phyloP scores from a whole-genome alignment of 2,113 vertebrate species.

The Mustela lutreola region DNA sequence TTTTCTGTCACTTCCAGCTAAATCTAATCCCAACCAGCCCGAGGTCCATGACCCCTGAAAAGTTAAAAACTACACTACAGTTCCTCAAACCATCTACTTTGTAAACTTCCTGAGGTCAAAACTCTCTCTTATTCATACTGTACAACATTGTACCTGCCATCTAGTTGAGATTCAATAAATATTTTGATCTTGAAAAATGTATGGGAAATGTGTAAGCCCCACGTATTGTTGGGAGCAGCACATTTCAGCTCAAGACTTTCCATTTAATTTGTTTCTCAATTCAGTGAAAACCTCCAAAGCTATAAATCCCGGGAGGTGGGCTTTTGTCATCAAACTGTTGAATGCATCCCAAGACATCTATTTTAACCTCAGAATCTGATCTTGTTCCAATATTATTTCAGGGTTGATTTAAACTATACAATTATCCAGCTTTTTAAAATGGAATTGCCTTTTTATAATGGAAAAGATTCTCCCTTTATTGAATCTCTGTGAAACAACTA shows the following conservation, averaged over 20 bases:
- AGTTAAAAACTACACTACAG: not conserved
- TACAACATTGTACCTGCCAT: not conserved
- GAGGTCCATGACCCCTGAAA: not conserved
- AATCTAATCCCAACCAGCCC: not conserved
- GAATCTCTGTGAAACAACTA: slow-evolving; percentile 45
- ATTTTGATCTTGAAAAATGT: slow-evolving; percentile 39
- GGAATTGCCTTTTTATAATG: slow-evolving; percentile 51
- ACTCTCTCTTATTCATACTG: not conserved
- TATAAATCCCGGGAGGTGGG: slow-evolving; percentile 30
- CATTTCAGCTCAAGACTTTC: slow-evolving; percentile 29
- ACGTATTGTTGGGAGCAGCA: not conserved
- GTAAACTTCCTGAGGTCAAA: not conserved
- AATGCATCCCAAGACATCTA: slow-evolving; percentile 39
- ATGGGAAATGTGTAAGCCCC: not conserved
- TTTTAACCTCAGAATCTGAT: slow-evolving; percentile 58
- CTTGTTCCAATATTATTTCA: slow-evolving; percentile 61
- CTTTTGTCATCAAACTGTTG: slow-evolving; percentile 62
- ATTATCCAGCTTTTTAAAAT: slow-evolving; percentile 34
- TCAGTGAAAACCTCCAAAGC: slow-evolving; percentile 35
- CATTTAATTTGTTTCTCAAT: slow-evolving; percentile 63
- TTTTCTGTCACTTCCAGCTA: not conserved
- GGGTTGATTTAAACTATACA: slow-evolving; percentile 56
- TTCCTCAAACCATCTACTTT: not conserved
- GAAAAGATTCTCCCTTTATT: slow-evolving; percentile 22
- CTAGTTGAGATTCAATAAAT: not conserved